phyloP scores from a whole-genome alignment of 2,113 vertebrate species.

The Chamaea fasciata region DNA sequence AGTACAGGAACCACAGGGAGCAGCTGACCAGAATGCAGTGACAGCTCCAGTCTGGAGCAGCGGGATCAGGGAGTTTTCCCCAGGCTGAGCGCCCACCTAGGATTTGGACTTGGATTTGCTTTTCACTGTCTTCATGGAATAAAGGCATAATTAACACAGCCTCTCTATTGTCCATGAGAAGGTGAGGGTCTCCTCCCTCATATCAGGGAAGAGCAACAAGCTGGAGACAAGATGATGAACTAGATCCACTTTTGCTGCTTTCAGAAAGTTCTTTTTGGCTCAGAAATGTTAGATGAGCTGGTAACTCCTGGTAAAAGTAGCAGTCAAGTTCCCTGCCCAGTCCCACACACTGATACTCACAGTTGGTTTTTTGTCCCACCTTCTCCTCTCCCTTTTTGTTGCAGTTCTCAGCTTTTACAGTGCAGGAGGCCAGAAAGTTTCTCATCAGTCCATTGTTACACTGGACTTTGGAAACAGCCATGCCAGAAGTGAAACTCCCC shows the following conservation, averaged over 20 bases:
- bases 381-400: background rate
- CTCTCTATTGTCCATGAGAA: background rate
- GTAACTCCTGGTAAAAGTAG: background rate
- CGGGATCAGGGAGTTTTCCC: rapidly evolving
- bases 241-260: background rate
- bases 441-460: background rate
- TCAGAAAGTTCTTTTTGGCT: background rate
- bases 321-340: background rate
- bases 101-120: background rate
- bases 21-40: background rate
- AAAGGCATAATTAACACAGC: background rate
- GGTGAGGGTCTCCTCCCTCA: background rate
- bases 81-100: background rate
- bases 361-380: background rate
- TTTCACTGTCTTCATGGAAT: background rate
- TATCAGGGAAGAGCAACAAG: background rate
- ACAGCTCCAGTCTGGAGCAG: background rate
- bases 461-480: background rate
- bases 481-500: background rate
- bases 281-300: background rate
- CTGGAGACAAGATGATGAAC: background rate
- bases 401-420: background rate
- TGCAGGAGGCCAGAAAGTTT: background rate
- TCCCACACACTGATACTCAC: background rate
- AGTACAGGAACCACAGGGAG: background rate